phyloP scores from a whole-genome alignment of 2,888 invertebrate species.

The Chorisops tibialis region DNA sequence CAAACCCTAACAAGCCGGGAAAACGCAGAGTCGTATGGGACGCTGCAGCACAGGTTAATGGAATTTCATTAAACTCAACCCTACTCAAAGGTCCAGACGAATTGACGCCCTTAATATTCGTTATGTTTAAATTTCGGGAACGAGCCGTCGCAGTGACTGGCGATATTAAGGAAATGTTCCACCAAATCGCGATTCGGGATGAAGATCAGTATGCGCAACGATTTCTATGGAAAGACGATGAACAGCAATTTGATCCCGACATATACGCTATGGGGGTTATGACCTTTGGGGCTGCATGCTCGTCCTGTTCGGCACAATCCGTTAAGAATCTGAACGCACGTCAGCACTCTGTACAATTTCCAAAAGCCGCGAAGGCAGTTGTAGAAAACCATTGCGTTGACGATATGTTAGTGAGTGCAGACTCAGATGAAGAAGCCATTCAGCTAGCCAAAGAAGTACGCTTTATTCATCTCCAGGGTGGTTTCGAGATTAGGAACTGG shows the following conservation, averaged over 20 bases:
- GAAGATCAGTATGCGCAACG: constrained; percentile 22
- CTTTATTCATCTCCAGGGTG: constrained; percentile 12
- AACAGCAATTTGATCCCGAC: constrained; percentile 1
- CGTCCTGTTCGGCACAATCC: constrained; percentile 35
- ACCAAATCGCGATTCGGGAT: constrained; percentile 6
- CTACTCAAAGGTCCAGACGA: too few species aligned
- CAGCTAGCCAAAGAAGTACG: neutral
- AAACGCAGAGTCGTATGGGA: constrained; percentile 41
- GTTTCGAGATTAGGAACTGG: constrained; percentile 35
- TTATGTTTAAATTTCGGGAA: too few species aligned
- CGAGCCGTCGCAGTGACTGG: constrained; percentile 35
- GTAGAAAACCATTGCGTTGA: too few species aligned
- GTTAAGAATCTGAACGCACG: constrained; percentile 34
- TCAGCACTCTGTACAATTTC: constrained; percentile 6
- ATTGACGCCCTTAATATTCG: too few species aligned
- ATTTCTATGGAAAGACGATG: constrained; percentile 19
- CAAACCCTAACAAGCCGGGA: constrained; percentile 38
- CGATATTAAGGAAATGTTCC: constrained; percentile 33
- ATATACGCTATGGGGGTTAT: constrained; percentile 35
- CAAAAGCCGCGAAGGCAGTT: too few species aligned
- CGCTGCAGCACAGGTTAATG: too few species aligned
- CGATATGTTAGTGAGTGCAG: too few species aligned
- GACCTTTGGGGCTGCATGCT: constrained; percentile 38
- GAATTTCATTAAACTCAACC: too few species aligned
- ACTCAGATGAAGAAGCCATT: too few species aligned